Evolutionary conservation across 2,888 invertebrate genomes (phyloP).

Genomic region (Drosophila rubida): DNA sequence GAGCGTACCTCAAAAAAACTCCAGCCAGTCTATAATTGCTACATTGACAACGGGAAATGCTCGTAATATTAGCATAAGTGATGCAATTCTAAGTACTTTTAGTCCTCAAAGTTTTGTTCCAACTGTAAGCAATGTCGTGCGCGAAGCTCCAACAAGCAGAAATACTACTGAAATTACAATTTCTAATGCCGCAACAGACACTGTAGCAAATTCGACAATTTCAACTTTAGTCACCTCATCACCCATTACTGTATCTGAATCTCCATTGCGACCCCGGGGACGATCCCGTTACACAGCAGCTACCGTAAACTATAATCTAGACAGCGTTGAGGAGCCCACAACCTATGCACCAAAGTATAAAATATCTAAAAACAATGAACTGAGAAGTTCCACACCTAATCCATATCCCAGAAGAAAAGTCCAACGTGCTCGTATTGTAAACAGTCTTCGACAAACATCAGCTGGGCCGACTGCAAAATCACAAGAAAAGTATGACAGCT

Average conservation of each 20-base stretch:
- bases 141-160: conserved; percentile 24
- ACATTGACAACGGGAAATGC: conserved; percentile 65
- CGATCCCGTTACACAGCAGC: conserved; percentile 83
- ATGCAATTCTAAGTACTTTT: conserved; percentile 77
- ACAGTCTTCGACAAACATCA: conserved; percentile 36
- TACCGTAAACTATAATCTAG: conserved; percentile 70
- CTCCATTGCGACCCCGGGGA: conserved; percentile 73
- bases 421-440: conserved; percentile 66
- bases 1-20: conserved; percentile 65
- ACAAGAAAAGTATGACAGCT: conserved; percentile 72
- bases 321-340: conserved; percentile 80
- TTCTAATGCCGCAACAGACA: conserved; percentile 33
- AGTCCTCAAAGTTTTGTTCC: conserved; percentile 54
- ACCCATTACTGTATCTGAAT: conserved; percentile 66
- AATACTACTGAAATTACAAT: conserved; percentile 27
- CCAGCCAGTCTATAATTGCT: conserved; percentile 67
- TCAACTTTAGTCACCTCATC: conserved; percentile 72
- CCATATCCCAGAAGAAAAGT: conserved; percentile 62
- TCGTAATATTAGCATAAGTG: conserved; percentile 81
- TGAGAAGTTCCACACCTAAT: conserved; percentile 41
- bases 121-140: conserved; percentile 7
- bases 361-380: conserved; percentile 49
- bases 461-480: conserved; percentile 46
- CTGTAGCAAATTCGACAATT: conserved; percentile 51
- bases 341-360: conserved; percentile 83